Base-by-base conservation (phyloP, 2,797 vertebrate species). In the Phylloscopus collybita region DNA sequence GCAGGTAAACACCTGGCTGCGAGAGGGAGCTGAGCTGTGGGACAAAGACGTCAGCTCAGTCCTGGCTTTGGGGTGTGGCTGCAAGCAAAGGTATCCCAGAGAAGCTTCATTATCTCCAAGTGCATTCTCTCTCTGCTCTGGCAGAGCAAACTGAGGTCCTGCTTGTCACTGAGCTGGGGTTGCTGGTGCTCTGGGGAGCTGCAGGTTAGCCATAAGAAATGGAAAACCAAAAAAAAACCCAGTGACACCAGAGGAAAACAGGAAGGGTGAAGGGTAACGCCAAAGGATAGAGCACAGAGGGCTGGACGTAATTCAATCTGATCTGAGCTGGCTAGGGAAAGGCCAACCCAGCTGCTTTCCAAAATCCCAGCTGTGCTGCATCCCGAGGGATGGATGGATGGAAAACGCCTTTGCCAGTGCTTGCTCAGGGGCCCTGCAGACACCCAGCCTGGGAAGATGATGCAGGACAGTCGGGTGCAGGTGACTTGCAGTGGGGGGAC, bases 381-480 rank as follows among this genome's bases (percentile, higher is more conserved):
- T 72, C 88, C 76, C 6, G 0, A 75, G 70, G 57, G 66, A 42
- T 29, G 27, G 25, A 40, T 30, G 27, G 19, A 30, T 19, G 45
- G 50, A 53, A 53, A 71, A 4, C 1, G 7, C 34, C 16, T 3
- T 12, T 29, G 60, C 5, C 5, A 17, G 29, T 5, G 57, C 57
- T 32, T 11, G 6, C 29, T 51, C 20, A 11, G 45, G 26, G 27
- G 8, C 34, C 27, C 4, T 4, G 49, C 13, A 6, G 49, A 16
- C 5, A 3, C 26, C 20, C 56, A 10, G 11, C 44, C 62, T 6
- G 6, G 49, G 18, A 40, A 61, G 65, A 9, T 3, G 6, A 22
- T 2, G 10, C 19, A 44, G 67, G 64, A 73, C 26, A 61, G 34
- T 16, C 0, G 0, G 49, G 34, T 0, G 0, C 50, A 13, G 59